A percentile compares a stretch with the other conserved stretches of the same genome.
phyloP scores from a whole-genome alignment of 1,140 invertebrate species.

The Caligus rogercresseyi region DNA sequence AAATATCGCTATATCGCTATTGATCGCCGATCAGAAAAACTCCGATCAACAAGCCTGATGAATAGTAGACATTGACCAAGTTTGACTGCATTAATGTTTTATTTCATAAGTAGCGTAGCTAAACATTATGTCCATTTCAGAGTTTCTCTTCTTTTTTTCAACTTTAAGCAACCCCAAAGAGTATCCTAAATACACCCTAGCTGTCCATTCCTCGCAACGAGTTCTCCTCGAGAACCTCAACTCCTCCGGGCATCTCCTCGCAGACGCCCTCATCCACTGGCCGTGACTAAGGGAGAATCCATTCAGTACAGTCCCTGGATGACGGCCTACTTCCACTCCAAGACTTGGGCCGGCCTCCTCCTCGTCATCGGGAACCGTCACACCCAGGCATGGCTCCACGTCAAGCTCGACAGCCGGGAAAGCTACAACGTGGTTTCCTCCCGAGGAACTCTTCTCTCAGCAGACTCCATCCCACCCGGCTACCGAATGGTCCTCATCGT shows the following conservation, averaged over 20 bases:
- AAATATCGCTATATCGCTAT: too few relatives aligned
- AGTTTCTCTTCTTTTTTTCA: too few relatives aligned
- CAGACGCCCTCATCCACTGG: conserved; percentile 85
- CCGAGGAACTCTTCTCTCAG: conserved; percentile 66
- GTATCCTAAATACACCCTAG: conserved; percentile 14
- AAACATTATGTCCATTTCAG: too few relatives aligned
- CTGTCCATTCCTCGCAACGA: conserved; percentile 11
- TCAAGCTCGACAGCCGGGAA: conserved; percentile 89
- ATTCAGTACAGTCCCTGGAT: conserved; percentile 37
- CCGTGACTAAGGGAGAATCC: conserved; percentile 53
- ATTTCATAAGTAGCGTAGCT: too few relatives aligned
- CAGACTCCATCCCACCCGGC: conserved; percentile 81
- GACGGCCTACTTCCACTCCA: conserved; percentile 88
- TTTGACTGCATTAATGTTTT: too few relatives aligned
- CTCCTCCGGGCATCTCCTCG: conserved; percentile 59
- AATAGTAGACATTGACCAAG: too few relatives aligned
- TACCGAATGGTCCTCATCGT: conserved; percentile 94
- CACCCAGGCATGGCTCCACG: conserved; percentile 80
- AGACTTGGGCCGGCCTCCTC: conserved; percentile 88
- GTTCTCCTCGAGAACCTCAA: conserved; percentile 55
- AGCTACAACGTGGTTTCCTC: conserved; percentile 94
- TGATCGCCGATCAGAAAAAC: too few relatives aligned
- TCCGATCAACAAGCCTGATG: too few relatives aligned
- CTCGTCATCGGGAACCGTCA: conserved; percentile 92
- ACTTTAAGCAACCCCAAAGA: too few relatives aligned